Base-by-base conservation (phyloP, 2,797 vertebrate genomes). In the Platalea minor region DNA sequence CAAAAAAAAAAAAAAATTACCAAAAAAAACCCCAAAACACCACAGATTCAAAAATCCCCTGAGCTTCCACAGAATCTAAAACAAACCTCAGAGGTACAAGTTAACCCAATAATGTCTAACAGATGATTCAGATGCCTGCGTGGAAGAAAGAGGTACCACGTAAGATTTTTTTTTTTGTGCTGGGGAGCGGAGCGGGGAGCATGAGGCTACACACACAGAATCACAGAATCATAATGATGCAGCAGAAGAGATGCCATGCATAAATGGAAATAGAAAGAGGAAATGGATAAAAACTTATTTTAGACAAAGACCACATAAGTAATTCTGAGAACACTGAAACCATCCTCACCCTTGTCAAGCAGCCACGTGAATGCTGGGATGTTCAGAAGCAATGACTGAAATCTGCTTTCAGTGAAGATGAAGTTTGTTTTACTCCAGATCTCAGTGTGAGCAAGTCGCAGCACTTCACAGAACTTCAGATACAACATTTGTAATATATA, bases 161-260 rank as follows among this genome's bases (percentile, higher is more conserved):
- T 18, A 57, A 37, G 35, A 15, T 7, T 75, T 68, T 56, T 7
- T 75, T 68, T 56, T n/a, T 61, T 35, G 18, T 18, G 17, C 50
- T 43, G 68, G 35, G 51, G 13, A 63, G 21, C 0, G 0, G 21
- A 43, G 19, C 4, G 5, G 17, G 8, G 5, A 1, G 1, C 37
- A 57, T 24, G 37, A 29, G 35, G 25, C 61, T 37, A 41, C 18
- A 45, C 26, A 48, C 16, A 59, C 3, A n/a, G 25, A 69, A 59
- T 13, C 39, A 41, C 6, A 41, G 39, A 41, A 41, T 41, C 13
- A 41, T 41, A 41, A 41, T 8, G 57, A 86, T 56, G 35, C 18
- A 39, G 46, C 61, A 43, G 8, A 68, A 68, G 25, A 64, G 18
- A 84, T 29, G 37, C 19, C 41, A 23, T 3, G 5, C 45, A 74